Conservation (phyloP, 35 echinoderm and acorn worm species). For the Ophiothrix spiculata region DNA sequence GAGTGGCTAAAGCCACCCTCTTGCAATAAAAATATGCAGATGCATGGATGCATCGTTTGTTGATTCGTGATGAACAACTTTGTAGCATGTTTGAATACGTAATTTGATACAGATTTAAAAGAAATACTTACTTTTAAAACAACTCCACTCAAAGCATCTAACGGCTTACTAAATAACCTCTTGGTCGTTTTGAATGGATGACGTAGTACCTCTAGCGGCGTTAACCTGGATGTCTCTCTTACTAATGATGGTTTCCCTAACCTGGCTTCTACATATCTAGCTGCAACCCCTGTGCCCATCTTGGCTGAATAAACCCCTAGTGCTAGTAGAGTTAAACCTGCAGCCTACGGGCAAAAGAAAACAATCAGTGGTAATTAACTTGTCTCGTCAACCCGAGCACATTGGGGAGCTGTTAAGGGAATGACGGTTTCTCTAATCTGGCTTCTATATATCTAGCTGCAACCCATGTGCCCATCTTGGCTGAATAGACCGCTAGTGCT, state of each 20-base stretch:
- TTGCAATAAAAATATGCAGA: no score
- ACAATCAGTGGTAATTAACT: background rate
- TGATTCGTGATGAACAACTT: no score
- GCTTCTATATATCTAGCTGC: no score
- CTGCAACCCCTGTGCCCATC: constrained; percentile 85
- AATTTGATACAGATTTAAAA: no score
- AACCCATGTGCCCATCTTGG: no score
- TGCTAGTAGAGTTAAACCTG: constrained; percentile 81
- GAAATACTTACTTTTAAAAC: constrained; percentile 78
- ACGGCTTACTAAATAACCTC: constrained; percentile 74
- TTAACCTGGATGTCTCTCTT: constrained; percentile 87
- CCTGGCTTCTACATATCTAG: constrained; percentile 79
- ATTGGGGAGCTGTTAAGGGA: no score
- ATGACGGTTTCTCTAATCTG: no score
- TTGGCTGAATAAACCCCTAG: constrained; percentile 94
- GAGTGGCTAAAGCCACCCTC: no score
- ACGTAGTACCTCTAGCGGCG: constrained; percentile 71
- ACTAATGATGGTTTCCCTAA: constrained; percentile 95
- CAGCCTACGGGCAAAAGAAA: constrained; percentile 43
- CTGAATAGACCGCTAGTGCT: no score
- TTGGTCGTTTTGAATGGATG: constrained; percentile 87
- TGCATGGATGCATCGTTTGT: no score
- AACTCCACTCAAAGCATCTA: constrained; percentile 76
- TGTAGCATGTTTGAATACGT: no score
- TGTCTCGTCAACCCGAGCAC: no score